phyloP scores from a whole-genome alignment of 2,797 vertebrate genomes.

The Sciurus carolinensis region DNA sequence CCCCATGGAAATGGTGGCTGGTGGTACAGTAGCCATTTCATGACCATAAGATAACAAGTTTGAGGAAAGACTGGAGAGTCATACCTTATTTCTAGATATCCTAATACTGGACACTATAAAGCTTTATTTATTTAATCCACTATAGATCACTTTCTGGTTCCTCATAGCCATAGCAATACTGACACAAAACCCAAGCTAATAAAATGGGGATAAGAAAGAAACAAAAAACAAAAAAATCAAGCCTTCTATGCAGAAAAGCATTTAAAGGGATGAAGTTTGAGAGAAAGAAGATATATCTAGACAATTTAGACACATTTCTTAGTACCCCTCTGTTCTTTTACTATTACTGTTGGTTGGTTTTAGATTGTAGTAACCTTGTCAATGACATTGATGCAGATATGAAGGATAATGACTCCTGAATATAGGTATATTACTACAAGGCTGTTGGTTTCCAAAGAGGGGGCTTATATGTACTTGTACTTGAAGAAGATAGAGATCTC shows the following conservation, averaged over 20 bases:
- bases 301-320: neutral
- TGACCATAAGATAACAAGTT: neutral
- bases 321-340: neutral
- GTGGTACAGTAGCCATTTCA: neutral
- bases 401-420: neutral
- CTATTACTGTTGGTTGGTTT: neutral
- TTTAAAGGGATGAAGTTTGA: neutral
- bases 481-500: slow-evolving; percentile 19
- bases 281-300: neutral
- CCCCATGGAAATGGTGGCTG: neutral
- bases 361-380: neutral
- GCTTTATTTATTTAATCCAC: slow-evolving; percentile 31
- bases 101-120: slow-evolving; percentile 40
- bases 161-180: neutral
- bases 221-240: neutral
- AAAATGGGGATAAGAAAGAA: slow-evolving; percentile 26
- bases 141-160: slow-evolving; percentile 15
- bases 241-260: neutral
- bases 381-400: neutral
- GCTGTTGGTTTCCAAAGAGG: slow-evolving; percentile 19
- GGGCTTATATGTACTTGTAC: neutral
- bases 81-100: slow-evolving; percentile 3
- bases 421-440: neutral
- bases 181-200: slow-evolving; percentile 29
- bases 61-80: neutral